Evolutionary conservation across 2,888 invertebrate species (phyloP), one percentile per base, ranked within the genome.

Genomic region (Monopis laevigella): DNA sequence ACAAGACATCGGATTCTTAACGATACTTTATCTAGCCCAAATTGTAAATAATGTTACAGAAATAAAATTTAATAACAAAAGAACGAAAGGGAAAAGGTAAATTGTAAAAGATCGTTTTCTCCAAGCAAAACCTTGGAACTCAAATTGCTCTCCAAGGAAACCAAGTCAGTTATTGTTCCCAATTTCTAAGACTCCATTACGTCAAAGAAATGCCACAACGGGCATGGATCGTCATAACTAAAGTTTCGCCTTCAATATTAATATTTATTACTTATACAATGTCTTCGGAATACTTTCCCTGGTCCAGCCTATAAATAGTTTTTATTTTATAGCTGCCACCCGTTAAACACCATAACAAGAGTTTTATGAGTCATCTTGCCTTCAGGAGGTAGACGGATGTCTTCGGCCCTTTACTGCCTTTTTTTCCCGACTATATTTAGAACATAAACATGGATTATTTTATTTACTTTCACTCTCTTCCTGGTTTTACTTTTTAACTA

Each of bases 191-290:
- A 54, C 53, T 47, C 50, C 51, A 52, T 52, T 52, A 54, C 50
- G 46, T 48, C 52, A 53, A 51, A 59, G 54, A 54, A 59, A 58
- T 12, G 54, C 56, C 43, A 47, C 12, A 12, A 10, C 14, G 34
- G 34, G 2, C 24, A 18, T 13, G 6, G 13, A 26, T 11, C 36
- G 52, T 62, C 60, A 62, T 66, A 69, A 69, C 66, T 59, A 71
- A 74, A 74, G 57, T 70, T 72, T 56, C 52, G 42, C 46, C 48
- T 45, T 47, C 57, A 49, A 62, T 73, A 75, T 72, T 74, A 73
- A 71, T 71, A 75, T 75, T 75, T 74, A 78, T 69, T 64, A 58
- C 65, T 56, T 56, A n/a, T n/a, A 49, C 56, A 61, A 62, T 62
- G 58, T 62, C 60, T 60, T 62, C 56, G 54, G 56, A 66, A 68